phyloP scores from a whole-genome alignment of 2,797 vertebrate species.

The Ispidina lecontei region DNA sequence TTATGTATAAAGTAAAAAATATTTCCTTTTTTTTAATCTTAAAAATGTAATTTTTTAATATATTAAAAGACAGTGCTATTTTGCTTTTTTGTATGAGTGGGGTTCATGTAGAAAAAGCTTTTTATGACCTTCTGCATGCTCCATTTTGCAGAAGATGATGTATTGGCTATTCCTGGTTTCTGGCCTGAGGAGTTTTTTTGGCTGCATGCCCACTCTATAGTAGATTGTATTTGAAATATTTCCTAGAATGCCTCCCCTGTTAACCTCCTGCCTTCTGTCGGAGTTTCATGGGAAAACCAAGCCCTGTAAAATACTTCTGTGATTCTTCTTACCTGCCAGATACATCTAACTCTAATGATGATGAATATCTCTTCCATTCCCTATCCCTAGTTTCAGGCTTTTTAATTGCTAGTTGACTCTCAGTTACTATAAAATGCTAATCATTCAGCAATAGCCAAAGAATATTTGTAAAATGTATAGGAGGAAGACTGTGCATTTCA shows the following conservation, averaged over 20 bases:
- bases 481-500: neutral
- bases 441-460: neutral
- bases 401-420: neutral
- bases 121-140: neutral
- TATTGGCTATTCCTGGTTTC: neutral
- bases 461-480: neutral
- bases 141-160: neutral
- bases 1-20: neutral
- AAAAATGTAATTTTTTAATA: neutral
- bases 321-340: neutral
- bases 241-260: constrained; percentile 23
- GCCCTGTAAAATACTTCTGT: neutral
- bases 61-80: neutral
- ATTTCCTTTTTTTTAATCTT: neutral
- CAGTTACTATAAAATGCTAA: neutral
- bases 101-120: neutral
- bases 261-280: neutral
- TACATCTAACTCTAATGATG: neutral
- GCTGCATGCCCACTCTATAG: neutral
- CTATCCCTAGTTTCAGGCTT: neutral
- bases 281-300: neutral
- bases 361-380: neutral
- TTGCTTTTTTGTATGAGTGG: neutral
- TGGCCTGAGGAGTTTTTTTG: constrained; percentile 20
- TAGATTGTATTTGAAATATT: constrained; percentile 6